Evolutionary conservation across 37 sponge, comb jelly and placozoan species (phyloP).

Genomic region (Lycopodina hypogea): DNA sequence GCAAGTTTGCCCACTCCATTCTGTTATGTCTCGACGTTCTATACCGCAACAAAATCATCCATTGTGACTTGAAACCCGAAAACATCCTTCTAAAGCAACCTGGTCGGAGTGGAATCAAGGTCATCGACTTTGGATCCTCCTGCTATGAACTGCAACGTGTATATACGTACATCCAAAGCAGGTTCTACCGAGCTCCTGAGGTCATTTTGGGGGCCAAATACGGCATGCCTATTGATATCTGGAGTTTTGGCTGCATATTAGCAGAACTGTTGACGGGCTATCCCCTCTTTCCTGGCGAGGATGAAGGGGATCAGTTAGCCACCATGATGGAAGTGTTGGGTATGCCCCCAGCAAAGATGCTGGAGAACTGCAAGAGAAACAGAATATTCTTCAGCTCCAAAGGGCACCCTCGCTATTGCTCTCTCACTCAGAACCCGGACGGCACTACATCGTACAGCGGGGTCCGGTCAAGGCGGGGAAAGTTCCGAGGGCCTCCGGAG

Average conservation of each 20-base stretch:
- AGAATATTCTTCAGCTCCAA: conserved; percentile 77
- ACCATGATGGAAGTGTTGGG: conserved; percentile 92
- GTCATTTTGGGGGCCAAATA: conserved; percentile 92
- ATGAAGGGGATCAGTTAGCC: conserved; percentile 92
- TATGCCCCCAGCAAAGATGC: conserved; percentile 73
- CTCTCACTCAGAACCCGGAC: conserved; percentile 64
- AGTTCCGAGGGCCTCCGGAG: conserved; percentile 72
- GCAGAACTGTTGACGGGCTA: conserved; percentile 92
- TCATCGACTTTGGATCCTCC: conserved; percentile 95
- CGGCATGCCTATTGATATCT: conserved; percentile 98
- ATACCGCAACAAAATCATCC: conserved; percentile 95
- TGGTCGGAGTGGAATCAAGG: conserved; percentile 93
- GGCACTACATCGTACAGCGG: conserved; percentile 60
- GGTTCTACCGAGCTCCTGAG: conserved; percentile 96
- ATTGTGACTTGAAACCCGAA: conserved; percentile 99
- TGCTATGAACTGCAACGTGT: conserved; percentile 95
- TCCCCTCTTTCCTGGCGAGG: conserved; percentile 92
- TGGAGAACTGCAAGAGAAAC: conserved; percentile 75
- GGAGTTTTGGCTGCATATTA: conserved; percentile 97
- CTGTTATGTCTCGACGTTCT: conserved; percentile 91
- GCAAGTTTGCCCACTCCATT: conserved; percentile 98
- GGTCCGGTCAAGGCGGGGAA: conserved; percentile 87
- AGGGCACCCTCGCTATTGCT: conserved; percentile 69
- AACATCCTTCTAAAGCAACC: conserved; percentile 93
- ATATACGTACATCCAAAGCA: conserved; percentile 95